These are phyloP conservation scores for Chloromyia formosa DNA, from an alignment of 2,888 invertebrate species.

Conservation along the genomic window DNA sequence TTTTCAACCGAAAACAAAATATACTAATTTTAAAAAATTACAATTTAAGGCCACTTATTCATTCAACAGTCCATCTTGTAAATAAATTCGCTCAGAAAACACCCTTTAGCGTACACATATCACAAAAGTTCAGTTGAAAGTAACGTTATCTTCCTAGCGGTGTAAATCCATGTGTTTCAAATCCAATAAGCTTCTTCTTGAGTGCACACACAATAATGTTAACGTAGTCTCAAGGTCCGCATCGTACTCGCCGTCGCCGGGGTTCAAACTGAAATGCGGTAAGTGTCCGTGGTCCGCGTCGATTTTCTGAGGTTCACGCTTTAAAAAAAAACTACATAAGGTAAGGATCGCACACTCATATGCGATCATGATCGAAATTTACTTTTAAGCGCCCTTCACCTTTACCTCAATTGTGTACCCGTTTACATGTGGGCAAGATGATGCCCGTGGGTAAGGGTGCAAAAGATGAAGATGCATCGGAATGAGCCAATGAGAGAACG, in stretches of 20 bases:
- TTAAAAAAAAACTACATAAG: neutral
- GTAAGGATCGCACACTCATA: slow-evolving; percentile 7
- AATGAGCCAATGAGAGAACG: neutral
- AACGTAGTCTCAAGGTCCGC: neutral
- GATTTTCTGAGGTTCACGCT: neutral
- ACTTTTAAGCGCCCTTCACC: slow-evolving; percentile 15
- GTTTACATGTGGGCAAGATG: neutral
- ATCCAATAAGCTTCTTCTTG: too few species aligned
- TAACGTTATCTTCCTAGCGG: too few species aligned
- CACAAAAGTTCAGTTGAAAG: too few species aligned
- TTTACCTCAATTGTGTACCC: neutral
- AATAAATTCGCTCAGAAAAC: too few species aligned
- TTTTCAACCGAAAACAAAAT: too few species aligned
- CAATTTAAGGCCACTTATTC: too few species aligned
- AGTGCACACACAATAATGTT: too few species aligned
- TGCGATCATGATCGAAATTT: slow-evolving; percentile 4
- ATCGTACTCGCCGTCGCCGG: slow-evolving; percentile 10
- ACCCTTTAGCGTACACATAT: too few species aligned
- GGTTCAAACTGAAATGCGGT: slow-evolving; percentile 27
- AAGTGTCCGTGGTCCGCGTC: too few species aligned
- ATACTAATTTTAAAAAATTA: too few species aligned
- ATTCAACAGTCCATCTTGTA: too few species aligned
- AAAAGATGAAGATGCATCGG: neutral
- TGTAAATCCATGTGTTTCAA: too few species aligned
- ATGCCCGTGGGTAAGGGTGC: neutral